Evolutionary conservation across 1,140 invertebrate genomes (phyloP).

Genomic region (Periplaneta americana): DNA sequence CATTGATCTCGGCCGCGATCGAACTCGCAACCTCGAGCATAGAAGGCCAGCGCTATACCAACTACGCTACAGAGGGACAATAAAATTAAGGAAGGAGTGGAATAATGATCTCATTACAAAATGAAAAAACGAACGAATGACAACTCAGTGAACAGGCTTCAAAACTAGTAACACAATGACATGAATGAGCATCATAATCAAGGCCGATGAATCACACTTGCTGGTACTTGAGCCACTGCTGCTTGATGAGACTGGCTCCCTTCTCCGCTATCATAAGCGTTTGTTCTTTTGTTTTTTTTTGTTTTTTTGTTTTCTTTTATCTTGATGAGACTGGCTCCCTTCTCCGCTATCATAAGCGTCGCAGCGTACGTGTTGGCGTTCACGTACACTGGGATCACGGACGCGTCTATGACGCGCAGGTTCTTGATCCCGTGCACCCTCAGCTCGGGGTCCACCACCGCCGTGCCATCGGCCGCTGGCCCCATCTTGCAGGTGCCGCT

Average conservation of each 20-base stretch:
- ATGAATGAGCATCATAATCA: too few relatives aligned
- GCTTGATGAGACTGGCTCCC: constrained; percentile 5
- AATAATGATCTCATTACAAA: too few relatives aligned
- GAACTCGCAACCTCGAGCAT: too few relatives aligned
- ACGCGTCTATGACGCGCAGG: constrained; percentile 14
- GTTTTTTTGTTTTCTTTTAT: constrained; percentile 12
- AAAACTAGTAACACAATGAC: too few relatives aligned
- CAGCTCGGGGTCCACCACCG: constrained; percentile 12
- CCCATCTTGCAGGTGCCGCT: constrained; percentile 35
- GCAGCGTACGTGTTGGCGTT: constrained; percentile 6
- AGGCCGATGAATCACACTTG: too few relatives aligned
- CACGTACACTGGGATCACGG: constrained; percentile 9
- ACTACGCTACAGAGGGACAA: too few relatives aligned
- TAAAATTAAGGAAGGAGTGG: too few relatives aligned
- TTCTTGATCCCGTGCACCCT: constrained; percentile 11
- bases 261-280: constrained; percentile 18
- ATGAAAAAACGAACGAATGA: too few relatives aligned
- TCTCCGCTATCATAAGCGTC: constrained; percentile 17
- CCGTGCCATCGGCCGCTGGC: constrained; percentile 8
- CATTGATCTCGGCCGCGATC: too few relatives aligned
- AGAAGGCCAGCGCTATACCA: too few relatives aligned
- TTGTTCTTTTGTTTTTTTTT: constrained; percentile 12
- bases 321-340: constrained; percentile 7
- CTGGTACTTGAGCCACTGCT: too few relatives aligned
- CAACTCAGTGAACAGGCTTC: too few relatives aligned